Base-by-base conservation (phyloP, 2,797 vertebrate species). In the Loriculus beryllinus region DNA sequence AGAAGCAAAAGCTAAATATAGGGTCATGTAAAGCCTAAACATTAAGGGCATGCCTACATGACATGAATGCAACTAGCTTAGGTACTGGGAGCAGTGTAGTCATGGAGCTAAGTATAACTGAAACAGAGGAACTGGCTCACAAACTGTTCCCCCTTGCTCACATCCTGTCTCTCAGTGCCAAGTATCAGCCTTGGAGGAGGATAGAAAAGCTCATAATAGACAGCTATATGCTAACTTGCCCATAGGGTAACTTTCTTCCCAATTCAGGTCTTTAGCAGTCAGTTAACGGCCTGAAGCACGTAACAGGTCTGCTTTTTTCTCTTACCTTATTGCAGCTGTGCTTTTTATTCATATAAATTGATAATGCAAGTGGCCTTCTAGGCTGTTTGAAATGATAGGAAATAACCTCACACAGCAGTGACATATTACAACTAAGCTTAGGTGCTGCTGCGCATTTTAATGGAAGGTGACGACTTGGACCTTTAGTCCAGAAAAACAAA, bases 1-100 rank as follows among this genome's bases (percentile, higher is more conserved):
- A 83, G 82, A 81, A 81, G 82, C 86, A 93, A 83, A 88, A 92
- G 82, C 93, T 96, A 95, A 96, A 93, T 89, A 91, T 93, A 96
- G 94, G 69, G 57, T 48, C 22, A 57, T 93, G 88, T 94, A 92
- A 85, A 92, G 89, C 89, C 90, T 95, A 57, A 85, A 92, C 94
- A 90, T 93, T 91, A 96, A 95, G 79, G 89, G 42, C 91, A 92
- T 93, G 95, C 79, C 94, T 90, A 63, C 87, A 94, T 82, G 82
- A 87, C 87, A 92, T 5, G 49, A 89, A 82, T 74, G 70, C 84
- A 80, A 74, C 79, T 26, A 57, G 91, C 89, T 60, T 67, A 82
- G 84, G 91, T 93, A 56, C 84, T 10, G 14, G 71, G 84, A 93
- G 84, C 21, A 4, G 82, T 80, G 82, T 25, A 93, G 91, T 93